phyloP scores from a whole-genome alignment of 2,113 vertebrate species.

The Platichthys stellatus region DNA sequence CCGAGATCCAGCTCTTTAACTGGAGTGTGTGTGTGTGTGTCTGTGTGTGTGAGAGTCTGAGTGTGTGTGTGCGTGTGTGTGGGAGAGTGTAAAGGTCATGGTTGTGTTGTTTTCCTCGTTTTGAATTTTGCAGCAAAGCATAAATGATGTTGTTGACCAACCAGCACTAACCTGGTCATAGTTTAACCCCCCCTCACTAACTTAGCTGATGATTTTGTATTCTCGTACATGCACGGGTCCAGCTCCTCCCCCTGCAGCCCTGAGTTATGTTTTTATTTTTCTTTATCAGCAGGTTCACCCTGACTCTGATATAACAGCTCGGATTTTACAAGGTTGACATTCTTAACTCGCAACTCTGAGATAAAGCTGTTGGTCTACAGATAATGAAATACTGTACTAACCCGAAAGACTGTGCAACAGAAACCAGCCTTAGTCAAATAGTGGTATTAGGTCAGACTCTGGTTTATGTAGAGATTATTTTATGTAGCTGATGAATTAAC shows the following conservation, averaged over 20 bases:
- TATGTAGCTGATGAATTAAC: not conserved
- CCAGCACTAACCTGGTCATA: too few relatives aligned
- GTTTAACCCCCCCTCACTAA: not conserved
- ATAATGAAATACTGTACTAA: not conserved
- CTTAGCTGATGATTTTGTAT: not conserved
- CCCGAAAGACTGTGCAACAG: not conserved
- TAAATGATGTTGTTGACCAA: not conserved
- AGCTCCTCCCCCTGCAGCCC: conserved; percentile 14
- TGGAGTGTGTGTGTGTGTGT: not conserved
- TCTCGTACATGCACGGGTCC: too few relatives aligned
- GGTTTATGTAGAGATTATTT: not conserved
- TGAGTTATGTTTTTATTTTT: conserved; percentile 21
- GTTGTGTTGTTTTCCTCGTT: conserved; percentile 4
- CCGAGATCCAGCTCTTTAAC: too few relatives aligned
- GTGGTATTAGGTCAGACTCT: not conserved
- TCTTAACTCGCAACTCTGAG: not conserved
- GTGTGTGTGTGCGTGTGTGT: not conserved
- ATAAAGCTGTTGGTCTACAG: too few relatives aligned
- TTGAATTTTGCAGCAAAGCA: not conserved
- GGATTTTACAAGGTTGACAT: conserved; percentile 9
- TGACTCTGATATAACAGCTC: conserved; percentile 20
- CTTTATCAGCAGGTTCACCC: conserved; percentile 55
- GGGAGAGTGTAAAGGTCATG: conserved; percentile 1
- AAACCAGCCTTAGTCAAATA: not conserved
- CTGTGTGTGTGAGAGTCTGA: conserved; percentile 8